Evolutionary conservation across 1,140 invertebrate genomes (phyloP).

Genomic region (Anastatus disparis): DNA sequence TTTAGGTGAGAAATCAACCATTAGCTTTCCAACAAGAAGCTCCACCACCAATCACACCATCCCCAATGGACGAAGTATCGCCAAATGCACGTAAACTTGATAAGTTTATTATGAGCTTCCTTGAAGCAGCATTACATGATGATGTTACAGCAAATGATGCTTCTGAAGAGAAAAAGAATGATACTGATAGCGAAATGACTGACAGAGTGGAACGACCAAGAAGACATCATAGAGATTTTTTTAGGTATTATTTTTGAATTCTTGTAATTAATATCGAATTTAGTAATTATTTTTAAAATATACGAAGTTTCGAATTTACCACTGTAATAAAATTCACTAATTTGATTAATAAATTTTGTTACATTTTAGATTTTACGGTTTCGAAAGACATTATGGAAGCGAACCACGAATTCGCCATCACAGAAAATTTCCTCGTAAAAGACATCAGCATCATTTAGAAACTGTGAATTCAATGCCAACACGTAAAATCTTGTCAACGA

Average conservation of each 20-base stretch:
- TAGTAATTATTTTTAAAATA: neutral
- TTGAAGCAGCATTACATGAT: constrained; percentile 52
- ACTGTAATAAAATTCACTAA: neutral
- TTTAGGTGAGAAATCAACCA: neutral
- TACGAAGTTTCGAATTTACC: too few relatives aligned
- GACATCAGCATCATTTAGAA: neutral
- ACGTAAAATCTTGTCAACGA: constrained; percentile 49
- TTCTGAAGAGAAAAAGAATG: neutral
- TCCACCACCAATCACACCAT: neutral
- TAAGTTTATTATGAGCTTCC: constrained; percentile 55
- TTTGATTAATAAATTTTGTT: neutral
- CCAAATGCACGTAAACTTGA: constrained; percentile 43
- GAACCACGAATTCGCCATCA: constrained; percentile 2
- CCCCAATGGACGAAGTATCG: neutral
- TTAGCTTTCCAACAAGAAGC: constrained; percentile 28
- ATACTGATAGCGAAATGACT: neutral
- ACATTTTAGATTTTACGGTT: constrained; percentile 19
- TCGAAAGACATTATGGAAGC: neutral
- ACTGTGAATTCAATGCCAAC: neutral
- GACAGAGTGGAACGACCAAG: neutral
- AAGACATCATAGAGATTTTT: constrained; percentile 1
- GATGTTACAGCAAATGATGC: constrained; percentile 39
- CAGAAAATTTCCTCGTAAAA: neutral
- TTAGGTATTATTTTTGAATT: constrained; percentile 6
- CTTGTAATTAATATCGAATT: neutral